These are phyloP conservation scores for Arenaria interpres DNA, from an alignment of 2,113 vertebrate genomes.

Conservation along the genomic window DNA sequence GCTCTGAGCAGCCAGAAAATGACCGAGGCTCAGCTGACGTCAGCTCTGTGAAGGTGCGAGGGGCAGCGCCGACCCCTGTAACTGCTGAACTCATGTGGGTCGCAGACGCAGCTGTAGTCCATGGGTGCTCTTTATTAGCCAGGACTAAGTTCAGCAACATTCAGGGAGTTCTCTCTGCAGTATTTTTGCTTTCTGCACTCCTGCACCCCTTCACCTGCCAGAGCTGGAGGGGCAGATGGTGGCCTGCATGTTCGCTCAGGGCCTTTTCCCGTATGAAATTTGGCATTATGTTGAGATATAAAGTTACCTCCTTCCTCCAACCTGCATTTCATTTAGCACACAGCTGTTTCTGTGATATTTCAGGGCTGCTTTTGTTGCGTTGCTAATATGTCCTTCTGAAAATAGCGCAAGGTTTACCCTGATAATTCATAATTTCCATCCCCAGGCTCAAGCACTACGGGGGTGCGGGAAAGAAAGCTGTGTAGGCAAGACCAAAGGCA, in stretches of 20 bases:
- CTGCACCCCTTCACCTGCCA: fast-evolving
- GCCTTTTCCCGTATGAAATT: not conserved
- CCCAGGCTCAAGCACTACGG: not conserved
- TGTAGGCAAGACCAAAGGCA: slow-evolving; percentile 18
- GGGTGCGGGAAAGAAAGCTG: not conserved
- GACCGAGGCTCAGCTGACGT: not conserved
- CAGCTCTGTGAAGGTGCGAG: not conserved
- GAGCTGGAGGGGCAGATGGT: not conserved
- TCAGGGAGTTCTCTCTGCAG: not conserved
- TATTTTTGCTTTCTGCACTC: fast-evolving
- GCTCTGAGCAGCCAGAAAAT: not conserved
- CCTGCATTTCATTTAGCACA: not conserved
- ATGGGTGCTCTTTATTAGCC: not conserved
- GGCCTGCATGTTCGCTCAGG: fast-evolving
- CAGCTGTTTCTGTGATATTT: not conserved
- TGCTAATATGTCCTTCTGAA: not conserved
- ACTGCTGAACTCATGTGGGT: not conserved
- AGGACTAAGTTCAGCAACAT: not conserved
- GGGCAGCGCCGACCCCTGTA: not conserved
- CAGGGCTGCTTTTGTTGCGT: not conserved
- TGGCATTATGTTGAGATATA: not conserved
- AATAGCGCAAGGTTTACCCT: not conserved
- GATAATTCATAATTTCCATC: not conserved
- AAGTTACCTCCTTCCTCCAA: not conserved
- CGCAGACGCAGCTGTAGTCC: not conserved